These are phyloP conservation scores for sheep (Ovis aries) DNA, from an alignment of 2,113 vertebrate species.

Conservation along the genomic window DNA sequence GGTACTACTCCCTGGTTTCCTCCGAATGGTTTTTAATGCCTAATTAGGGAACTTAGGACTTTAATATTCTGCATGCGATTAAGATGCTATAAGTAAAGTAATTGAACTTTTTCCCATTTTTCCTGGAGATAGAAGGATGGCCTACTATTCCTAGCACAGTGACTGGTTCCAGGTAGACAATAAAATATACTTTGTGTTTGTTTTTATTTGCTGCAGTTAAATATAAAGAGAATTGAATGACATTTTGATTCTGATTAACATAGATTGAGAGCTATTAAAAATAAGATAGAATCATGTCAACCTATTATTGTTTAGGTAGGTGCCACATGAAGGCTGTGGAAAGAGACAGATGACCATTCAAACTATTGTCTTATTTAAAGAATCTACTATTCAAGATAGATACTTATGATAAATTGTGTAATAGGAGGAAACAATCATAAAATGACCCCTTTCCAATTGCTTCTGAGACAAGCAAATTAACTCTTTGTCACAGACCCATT, in stretches of 20 bases:
- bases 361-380: neutral
- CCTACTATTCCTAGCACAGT: neutral
- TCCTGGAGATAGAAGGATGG: neutral
- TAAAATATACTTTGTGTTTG: neutral
- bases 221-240: neutral
- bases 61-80: neutral
- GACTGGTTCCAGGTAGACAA: neutral
- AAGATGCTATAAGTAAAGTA: neutral
- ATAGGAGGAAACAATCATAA: slow-evolving; percentile 70
- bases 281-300: neutral
- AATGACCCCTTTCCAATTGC: slow-evolving; percentile 51
- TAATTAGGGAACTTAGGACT: neutral
- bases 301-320: neutral
- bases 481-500: slow-evolving; percentile 68
- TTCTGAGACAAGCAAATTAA: slow-evolving; percentile 71
- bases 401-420: slow-evolving; percentile 61
- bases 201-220: neutral
- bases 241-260: neutral
- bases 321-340: neutral
- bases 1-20: neutral
- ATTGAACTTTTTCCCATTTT: neutral
- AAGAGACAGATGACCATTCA: neutral
- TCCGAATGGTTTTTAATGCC: neutral
- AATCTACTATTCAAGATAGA: slow-evolving; percentile 16
- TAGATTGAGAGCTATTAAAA: neutral